Conservation (phyloP, 1,140 invertebrate species). For the Drosophila nasuta region DNA sequence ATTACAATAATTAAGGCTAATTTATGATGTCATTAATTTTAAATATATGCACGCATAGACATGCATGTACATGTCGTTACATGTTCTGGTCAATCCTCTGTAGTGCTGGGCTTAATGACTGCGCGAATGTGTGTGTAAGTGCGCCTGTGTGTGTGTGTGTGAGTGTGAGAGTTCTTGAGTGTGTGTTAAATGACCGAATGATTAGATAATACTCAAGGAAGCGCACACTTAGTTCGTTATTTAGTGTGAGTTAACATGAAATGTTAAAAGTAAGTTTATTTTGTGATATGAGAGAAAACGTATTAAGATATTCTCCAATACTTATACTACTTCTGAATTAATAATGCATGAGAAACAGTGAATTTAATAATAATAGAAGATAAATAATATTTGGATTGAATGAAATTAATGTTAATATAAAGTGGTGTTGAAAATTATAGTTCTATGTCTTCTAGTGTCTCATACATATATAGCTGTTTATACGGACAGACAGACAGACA, state of each 20-base stretch:
- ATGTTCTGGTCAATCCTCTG: slow-evolving; percentile 39
- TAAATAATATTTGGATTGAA: too few relatives aligned
- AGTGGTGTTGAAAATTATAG: too few relatives aligned
- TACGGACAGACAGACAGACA: too few relatives aligned
- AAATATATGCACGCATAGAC: slow-evolving; percentile 42
- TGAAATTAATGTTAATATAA: too few relatives aligned
- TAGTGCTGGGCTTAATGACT: slow-evolving; percentile 13
- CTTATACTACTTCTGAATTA: too few relatives aligned
- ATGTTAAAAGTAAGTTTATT: background rate
- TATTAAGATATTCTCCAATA: too few relatives aligned
- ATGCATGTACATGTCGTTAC: slow-evolving; percentile 13
- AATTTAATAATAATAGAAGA: too few relatives aligned
- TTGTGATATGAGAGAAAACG: background rate
- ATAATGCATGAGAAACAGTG: too few relatives aligned
- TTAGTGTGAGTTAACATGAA: background rate
- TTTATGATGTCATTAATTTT: slow-evolving; percentile 80
- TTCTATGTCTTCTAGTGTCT: too few relatives aligned
- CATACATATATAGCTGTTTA: too few relatives aligned
- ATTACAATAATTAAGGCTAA: slow-evolving; percentile 81
- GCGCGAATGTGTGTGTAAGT: background rate
- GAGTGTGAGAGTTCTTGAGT: slow-evolving; percentile 9
- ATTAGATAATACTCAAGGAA: slow-evolving; percentile 27
- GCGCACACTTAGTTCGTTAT: background rate
- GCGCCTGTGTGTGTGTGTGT: slow-evolving; percentile 5
- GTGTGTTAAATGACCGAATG: slow-evolving; percentile 45